Evolutionary conservation across 1,140 invertebrate species (phyloP).

Genomic region (Delia radicum): DNA sequence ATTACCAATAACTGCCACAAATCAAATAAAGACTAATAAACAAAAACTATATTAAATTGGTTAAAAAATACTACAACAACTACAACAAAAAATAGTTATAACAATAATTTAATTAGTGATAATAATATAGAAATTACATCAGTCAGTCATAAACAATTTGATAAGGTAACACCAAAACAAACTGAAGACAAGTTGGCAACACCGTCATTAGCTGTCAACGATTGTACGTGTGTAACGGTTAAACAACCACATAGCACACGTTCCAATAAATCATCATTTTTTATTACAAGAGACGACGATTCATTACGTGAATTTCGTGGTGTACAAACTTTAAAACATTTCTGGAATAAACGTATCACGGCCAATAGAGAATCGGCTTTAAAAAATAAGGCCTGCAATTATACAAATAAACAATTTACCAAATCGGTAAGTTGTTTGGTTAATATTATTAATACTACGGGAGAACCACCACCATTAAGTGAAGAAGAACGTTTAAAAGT

Average conservation of each 20-base stretch:
- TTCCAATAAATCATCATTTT: constrained; percentile 1
- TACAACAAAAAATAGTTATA: not conserved
- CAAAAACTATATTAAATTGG: constrained; percentile 29
- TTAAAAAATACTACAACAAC: constrained; percentile 25
- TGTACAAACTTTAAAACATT: constrained; percentile 45
- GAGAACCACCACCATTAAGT: constrained; percentile 4
- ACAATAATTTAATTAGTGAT: too few species aligned
- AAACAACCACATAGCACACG: not conserved
- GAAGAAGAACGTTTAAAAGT: constrained; percentile 8
- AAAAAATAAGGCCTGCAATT: not conserved
- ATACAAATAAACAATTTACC: constrained; percentile 34
- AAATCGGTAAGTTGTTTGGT: constrained; percentile 50
- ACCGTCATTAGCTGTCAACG: too few species aligned
- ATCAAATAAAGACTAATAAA: constrained; percentile 20
- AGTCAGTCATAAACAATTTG: not conserved
- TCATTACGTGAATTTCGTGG: constrained; percentile 50
- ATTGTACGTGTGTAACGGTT: not conserved
- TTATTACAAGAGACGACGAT: constrained; percentile 38
- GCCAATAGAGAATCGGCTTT: constrained; percentile 42
- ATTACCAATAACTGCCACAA: too few species aligned
- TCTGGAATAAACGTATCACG: constrained; percentile 52
- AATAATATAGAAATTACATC: not conserved
- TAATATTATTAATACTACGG: constrained; percentile 37
- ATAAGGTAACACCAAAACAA: not conserved
- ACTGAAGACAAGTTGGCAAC: not conserved